Evolutionary conservation across 2,888 invertebrate genomes (phyloP).

Genomic region (Thecophora atra): DNA sequence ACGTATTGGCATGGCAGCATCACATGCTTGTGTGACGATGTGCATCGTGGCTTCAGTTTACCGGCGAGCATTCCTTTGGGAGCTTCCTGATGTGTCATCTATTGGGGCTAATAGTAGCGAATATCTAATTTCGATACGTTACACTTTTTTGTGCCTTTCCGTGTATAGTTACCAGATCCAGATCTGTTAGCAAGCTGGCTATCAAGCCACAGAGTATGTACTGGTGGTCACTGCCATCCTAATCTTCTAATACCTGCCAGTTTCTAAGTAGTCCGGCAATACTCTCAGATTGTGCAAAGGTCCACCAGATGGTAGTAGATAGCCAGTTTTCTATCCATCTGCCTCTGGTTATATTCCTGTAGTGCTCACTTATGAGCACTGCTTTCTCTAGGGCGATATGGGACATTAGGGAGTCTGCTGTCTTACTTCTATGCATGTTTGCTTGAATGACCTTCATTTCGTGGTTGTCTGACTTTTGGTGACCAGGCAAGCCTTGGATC

Average conservation of each 20-base stretch:
- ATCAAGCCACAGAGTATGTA: background rate
- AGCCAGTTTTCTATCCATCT: background rate
- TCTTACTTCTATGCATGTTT: conserved; percentile 27
- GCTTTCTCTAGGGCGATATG: background rate
- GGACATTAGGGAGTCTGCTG: conserved; percentile 13
- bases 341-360: background rate
- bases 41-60: no score
- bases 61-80: no score
- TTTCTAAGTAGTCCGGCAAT: conserved; percentile 12
- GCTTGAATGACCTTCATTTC: conserved; percentile 12
- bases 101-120: background rate
- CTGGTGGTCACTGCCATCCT: conserved; percentile 37
- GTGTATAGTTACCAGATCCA: no score
- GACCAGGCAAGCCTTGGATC: background rate
- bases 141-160: background rate
- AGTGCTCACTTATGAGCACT: conserved; percentile 21
- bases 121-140: background rate
- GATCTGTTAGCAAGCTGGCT: background rate
- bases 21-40: background rate
- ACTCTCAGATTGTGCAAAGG: conserved; percentile 25
- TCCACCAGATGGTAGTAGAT: background rate
- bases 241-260: conserved; percentile 37
- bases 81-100: background rate
- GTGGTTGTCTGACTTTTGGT: background rate
- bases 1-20: background rate